phyloP scores from a whole-genome alignment of 1,140 invertebrate genomes.

The Bombyx mandarina region DNA sequence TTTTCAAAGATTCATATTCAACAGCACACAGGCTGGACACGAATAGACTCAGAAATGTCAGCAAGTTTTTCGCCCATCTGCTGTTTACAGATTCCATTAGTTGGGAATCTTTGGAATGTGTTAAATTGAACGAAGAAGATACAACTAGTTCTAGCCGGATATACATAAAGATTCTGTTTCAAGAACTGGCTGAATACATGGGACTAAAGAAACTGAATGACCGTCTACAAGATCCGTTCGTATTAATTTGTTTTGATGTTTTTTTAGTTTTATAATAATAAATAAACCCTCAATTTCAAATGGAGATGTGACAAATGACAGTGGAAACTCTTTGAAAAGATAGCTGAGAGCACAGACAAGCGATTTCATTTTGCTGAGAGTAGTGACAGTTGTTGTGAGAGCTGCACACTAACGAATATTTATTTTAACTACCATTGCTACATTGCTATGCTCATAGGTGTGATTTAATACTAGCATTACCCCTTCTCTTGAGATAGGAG shows the following conservation, averaged over 20 bases:
- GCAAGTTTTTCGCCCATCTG: constrained; percentile 98
- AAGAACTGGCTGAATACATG: constrained; percentile 97
- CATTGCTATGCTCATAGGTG: no score
- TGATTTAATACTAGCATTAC: no score
- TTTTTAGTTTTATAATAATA: neutral
- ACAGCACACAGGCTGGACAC: constrained; percentile 96
- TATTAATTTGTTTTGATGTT: constrained; percentile 19
- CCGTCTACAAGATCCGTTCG: constrained; percentile 85
- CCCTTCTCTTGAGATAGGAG: no score
- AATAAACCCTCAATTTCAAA: neutral
- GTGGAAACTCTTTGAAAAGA: no score
- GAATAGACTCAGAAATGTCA: constrained; percentile 97
- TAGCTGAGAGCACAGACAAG: no score
- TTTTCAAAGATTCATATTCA: constrained; percentile 95
- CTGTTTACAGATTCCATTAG: constrained; percentile 97
- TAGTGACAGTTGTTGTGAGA: no score
- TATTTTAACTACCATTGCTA: no score
- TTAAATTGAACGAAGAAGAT: constrained; percentile 96
- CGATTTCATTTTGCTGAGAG: no score
- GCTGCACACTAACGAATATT: no score
- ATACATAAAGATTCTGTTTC: constrained; percentile 98
- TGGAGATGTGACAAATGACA: no score
- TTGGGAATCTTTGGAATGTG: constrained; percentile 90
- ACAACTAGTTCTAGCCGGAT: constrained; percentile 97
- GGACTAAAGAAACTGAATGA: constrained; percentile 92